These are phyloP conservation scores for Neuroscelio doddi DNA, from an alignment of 2,888 invertebrate genomes.

Conservation along the genomic window DNA sequence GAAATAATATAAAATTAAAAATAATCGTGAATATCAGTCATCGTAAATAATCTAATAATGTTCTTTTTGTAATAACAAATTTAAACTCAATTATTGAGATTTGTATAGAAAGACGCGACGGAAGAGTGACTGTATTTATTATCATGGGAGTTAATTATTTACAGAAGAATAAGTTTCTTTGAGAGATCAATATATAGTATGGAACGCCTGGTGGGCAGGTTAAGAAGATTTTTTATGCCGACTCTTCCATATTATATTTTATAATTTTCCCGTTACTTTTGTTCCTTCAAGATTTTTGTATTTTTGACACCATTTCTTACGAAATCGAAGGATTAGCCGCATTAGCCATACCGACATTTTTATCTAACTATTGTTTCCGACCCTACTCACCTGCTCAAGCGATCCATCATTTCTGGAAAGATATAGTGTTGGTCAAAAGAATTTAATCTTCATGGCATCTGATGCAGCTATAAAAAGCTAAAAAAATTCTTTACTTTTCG, in stretches of 20 bases:
- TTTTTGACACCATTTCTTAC: constrained; percentile 3
- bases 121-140: too few species aligned
- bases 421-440: constrained; percentile 26
- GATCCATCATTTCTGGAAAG: constrained; percentile 44
- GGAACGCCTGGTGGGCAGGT: not conserved
- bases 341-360: constrained; percentile 2
- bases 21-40: too few species aligned
- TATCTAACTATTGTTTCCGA: constrained; percentile 15
- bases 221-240: not conserved
- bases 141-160: too few species aligned
- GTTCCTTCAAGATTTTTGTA: not conserved
- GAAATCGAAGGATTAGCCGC: constrained; percentile 11
- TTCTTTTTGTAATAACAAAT: too few species aligned
- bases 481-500: constrained; percentile 32
- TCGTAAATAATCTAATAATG: too few species aligned
- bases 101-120: too few species aligned
- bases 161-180: not conserved
- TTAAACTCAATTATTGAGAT: too few species aligned
- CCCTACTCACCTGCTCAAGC: constrained; percentile 44
- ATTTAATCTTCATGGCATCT: constrained; percentile 43
- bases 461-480: constrained; percentile 34
- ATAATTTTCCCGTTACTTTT: constrained; percentile 3
- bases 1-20: too few species aligned
- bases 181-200: constrained; percentile 1
- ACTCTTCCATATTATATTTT: not conserved